A percentile compares a stretch with the other conserved stretches of the same genome.
Conservation (phyloP, 2,888 invertebrate species). For the Syrista parreyssii region DNA sequence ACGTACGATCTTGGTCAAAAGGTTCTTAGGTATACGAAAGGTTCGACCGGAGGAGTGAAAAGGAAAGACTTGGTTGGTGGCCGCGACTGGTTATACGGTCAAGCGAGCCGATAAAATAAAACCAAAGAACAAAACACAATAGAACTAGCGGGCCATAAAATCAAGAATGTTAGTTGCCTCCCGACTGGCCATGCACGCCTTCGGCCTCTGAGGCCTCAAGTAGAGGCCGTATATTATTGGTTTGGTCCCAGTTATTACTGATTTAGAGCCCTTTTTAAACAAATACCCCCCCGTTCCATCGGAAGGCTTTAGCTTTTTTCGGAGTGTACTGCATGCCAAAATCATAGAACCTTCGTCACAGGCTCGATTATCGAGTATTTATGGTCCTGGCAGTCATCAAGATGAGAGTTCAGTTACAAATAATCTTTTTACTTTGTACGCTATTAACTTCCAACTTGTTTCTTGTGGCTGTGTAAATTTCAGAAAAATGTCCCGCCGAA, state of each 20-base stretch:
- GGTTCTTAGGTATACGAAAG: constrained; percentile 19
- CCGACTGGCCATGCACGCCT: constrained; percentile 38
- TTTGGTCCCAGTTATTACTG: constrained; percentile 43
- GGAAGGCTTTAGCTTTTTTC: not conserved
- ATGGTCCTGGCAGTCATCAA: not conserved
- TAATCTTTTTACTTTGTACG: not conserved
- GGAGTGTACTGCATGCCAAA: not conserved
- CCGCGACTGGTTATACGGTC: constrained; percentile 40
- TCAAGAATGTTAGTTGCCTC: constrained; percentile 48
- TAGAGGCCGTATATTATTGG: constrained; percentile 43
- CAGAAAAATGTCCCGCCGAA: not conserved
- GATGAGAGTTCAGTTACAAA: not conserved
- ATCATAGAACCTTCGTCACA: not conserved
- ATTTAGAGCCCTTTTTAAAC: constrained; percentile 42
- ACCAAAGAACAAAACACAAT: constrained; percentile 42
- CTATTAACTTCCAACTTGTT: not conserved
- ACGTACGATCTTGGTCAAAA: constrained; percentile 23
- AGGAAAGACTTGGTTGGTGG: constrained; percentile 39
- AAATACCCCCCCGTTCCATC: constrained; percentile 36
- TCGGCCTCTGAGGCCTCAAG: constrained; percentile 28
- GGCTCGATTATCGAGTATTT: not conserved
- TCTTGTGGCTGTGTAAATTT: not conserved
- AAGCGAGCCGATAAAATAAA: constrained; percentile 39
- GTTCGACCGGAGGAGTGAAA: constrained; percentile 17
- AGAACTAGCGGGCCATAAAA: constrained; percentile 46